Evolutionary conservation across 2,888 invertebrate genomes (phyloP).

Genomic region (Cosmorhoe ocellata): DNA sequence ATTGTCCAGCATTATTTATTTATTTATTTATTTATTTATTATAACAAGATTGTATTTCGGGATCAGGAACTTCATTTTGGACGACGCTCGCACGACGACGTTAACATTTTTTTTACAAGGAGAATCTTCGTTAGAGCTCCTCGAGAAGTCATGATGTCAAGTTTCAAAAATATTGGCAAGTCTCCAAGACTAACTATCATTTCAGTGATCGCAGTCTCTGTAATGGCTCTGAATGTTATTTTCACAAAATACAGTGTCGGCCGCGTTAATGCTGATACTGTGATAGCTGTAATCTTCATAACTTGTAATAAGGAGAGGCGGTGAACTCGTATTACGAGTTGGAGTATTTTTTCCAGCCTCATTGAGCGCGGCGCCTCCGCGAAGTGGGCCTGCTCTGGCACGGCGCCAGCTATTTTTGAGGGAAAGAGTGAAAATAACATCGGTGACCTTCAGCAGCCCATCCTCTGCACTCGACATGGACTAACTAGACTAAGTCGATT

Average conservation of each 20-base stretch:
- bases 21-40: too few relatives aligned
- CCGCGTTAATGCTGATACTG: too few relatives aligned
- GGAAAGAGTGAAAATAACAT: slow-evolving; percentile 48
- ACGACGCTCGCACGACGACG: too few relatives aligned
- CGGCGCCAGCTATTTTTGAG: slow-evolving; percentile 38
- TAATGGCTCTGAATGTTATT: background rate
- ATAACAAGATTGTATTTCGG: too few relatives aligned
- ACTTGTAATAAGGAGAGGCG: slow-evolving; percentile 2
- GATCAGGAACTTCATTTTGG: too few relatives aligned
- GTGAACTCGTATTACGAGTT: slow-evolving; percentile 1
- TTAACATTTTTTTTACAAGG: too few relatives aligned
- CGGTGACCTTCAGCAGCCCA: slow-evolving; percentile 44
- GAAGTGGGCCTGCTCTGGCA: slow-evolving; percentile 40
- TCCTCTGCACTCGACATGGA: slow-evolving; percentile 35
- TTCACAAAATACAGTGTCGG: too few relatives aligned
- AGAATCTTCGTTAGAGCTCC: too few relatives aligned
- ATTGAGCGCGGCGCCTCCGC: slow-evolving; percentile 35
- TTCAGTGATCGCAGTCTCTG: background rate
- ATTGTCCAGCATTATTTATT: too few relatives aligned
- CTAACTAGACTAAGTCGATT: background rate
- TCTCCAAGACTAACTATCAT: slow-evolving; percentile 1
- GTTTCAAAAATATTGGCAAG: slow-evolving; percentile 6
- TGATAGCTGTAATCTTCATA: background rate
- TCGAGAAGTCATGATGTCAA: background rate
- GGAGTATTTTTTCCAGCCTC: slow-evolving; percentile 27